These are phyloP conservation scores for Ormyrus pomaceus DNA, from an alignment of 2,888 invertebrate species.

Conservation along the genomic window DNA sequence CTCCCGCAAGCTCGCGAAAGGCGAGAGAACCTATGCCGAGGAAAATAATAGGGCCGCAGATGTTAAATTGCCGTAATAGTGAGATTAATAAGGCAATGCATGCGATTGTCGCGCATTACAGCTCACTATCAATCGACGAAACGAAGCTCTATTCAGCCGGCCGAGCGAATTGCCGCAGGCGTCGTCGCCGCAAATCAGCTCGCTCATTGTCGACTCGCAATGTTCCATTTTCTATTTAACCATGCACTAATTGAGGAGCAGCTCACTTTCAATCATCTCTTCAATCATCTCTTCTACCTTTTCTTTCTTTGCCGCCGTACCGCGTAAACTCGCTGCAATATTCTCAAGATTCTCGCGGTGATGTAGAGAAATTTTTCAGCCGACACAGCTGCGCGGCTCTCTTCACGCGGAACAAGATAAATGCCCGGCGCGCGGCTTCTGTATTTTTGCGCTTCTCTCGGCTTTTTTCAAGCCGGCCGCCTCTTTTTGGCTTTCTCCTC, in stretches of 20 bases:
- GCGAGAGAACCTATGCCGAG: neutral
- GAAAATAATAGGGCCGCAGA: slow-evolving; percentile 19
- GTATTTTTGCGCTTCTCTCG: slow-evolving; percentile 49
- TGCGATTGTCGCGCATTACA: slow-evolving; percentile 40
- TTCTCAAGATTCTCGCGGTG: slow-evolving; percentile 39
- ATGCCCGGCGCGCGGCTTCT: slow-evolving; percentile 42
- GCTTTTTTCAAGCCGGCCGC: neutral
- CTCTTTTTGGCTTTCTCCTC: slow-evolving; percentile 28
- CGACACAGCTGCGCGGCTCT: slow-evolving; percentile 30
- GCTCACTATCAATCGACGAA: slow-evolving; percentile 46
- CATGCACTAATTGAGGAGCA: slow-evolving; percentile 27
- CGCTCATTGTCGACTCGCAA: slow-evolving; percentile 19
- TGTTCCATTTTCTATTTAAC: slow-evolving; percentile 29
- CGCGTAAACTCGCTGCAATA: slow-evolving; percentile 45
- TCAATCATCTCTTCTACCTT: neutral
- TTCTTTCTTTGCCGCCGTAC: neutral
- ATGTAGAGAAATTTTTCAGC: slow-evolving; percentile 51
- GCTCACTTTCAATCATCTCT: neutral
- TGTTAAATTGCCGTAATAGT: neutral
- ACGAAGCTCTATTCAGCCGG: slow-evolving; percentile 49
- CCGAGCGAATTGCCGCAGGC: neutral
- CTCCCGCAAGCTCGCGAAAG: neutral
- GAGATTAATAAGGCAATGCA: slow-evolving; percentile 46
- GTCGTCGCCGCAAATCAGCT: slow-evolving; percentile 41
- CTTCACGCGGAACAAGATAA: slow-evolving; percentile 50